phyloP scores from a whole-genome alignment of 2,113 vertebrate genomes.

The Oncorhynchus kisutch region DNA sequence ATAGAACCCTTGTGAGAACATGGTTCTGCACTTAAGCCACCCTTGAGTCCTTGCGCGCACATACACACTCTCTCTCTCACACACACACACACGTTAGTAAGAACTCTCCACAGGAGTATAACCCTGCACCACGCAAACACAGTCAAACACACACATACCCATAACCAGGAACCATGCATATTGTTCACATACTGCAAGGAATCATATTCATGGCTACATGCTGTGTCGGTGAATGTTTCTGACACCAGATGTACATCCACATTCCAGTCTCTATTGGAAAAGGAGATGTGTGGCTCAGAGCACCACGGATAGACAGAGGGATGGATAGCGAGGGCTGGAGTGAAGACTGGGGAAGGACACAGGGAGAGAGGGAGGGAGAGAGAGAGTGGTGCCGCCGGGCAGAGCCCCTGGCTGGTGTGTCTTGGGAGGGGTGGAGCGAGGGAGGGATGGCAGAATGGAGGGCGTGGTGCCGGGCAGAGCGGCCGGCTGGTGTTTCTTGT shows the following conservation, averaged over 20 bases:
- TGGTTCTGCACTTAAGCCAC: too few relatives aligned
- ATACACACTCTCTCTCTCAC: too few relatives aligned
- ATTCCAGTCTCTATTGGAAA: slow-evolving; percentile 44
- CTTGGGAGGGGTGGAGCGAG: background rate
- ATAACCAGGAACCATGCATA: background rate
- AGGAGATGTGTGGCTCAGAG: background rate
- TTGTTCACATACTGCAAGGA: background rate
- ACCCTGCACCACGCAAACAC: background rate
- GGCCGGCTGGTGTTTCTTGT: slow-evolving; percentile 31
- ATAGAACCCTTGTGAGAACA: background rate
- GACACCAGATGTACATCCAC: slow-evolving; percentile 51
- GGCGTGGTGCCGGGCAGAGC: slow-evolving; percentile 26
- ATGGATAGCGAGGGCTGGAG: background rate
- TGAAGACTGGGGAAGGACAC: too few relatives aligned
- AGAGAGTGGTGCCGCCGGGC: background rate
- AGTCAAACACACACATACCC: background rate
- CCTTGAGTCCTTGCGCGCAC: too few relatives aligned
- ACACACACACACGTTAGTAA: background rate
- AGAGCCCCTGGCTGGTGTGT: too few relatives aligned
- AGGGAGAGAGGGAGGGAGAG: background rate
- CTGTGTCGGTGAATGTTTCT: too few relatives aligned
- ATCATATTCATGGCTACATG: too few relatives aligned
- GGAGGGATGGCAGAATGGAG: slow-evolving; percentile 11
- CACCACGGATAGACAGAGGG: background rate
- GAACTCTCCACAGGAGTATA: too few relatives aligned